Conservation (phyloP, 2,113 vertebrate genomes). For the Bagarius yarrelli region DNA sequence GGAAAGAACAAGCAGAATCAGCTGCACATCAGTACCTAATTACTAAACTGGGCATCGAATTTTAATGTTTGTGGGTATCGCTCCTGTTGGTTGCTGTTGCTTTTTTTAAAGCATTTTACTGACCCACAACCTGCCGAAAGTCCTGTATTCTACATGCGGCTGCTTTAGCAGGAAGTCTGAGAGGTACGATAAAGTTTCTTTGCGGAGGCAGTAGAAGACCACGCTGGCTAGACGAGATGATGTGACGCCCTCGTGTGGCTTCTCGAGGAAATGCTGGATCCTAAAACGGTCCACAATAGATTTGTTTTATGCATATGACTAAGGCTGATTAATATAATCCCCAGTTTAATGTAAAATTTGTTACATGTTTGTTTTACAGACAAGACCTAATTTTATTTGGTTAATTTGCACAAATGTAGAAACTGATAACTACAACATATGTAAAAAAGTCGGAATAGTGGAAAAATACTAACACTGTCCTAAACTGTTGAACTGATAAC, state of each 20-base stretch:
- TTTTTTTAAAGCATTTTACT: constrained; percentile 38
- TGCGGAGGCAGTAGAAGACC: constrained; percentile 78
- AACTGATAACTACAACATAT: too few species aligned
- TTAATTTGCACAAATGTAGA: too few species aligned
- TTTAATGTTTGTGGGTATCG: not conserved
- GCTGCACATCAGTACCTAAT: not conserved
- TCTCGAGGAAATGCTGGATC: constrained; percentile 73
- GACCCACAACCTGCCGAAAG: constrained; percentile 76
- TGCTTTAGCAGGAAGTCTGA: constrained; percentile 66
- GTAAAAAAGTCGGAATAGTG: too few species aligned
- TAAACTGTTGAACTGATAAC: too few species aligned
- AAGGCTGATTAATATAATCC: not conserved
- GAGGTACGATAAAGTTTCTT: constrained; percentile 62
- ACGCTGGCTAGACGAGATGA: constrained; percentile 76
- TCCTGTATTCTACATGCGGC: constrained; percentile 57
- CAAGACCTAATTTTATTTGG: too few species aligned
- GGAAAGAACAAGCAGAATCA: not conserved
- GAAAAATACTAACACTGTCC: too few species aligned
- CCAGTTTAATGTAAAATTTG: not conserved
- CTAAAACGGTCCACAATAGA: constrained; percentile 52
- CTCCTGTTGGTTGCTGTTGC: not conserved
- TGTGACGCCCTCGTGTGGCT: constrained; percentile 66
- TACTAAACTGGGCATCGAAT: not conserved
- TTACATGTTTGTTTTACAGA: too few species aligned
- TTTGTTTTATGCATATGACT: not conserved